phyloP scores from a whole-genome alignment of 2,113 vertebrate genomes.

The Australoheros scitulus region DNA sequence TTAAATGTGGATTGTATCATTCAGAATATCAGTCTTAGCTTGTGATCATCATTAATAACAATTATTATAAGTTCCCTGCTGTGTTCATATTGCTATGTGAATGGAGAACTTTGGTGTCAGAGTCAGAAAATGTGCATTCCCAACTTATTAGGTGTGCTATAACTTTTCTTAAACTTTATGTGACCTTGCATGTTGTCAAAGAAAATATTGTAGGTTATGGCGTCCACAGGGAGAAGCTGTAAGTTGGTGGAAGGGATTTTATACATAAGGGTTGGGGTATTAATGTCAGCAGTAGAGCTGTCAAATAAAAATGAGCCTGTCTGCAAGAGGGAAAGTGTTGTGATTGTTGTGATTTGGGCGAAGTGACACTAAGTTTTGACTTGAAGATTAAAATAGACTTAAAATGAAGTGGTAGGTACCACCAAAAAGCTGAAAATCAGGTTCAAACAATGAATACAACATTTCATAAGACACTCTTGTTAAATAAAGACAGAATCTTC shows the following conservation, averaged over 20 bases:
- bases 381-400: not conserved
- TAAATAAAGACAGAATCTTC: not conserved
- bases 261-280: not conserved
- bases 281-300: slow-evolving; percentile 3
- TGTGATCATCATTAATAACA: not conserved
- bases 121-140: not conserved
- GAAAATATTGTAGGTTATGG: not conserved
- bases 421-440: not conserved
- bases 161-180: not conserved
- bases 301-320: not conserved
- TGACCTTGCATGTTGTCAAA: not conserved
- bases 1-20: not conserved
- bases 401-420: not conserved
- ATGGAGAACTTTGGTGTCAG: not conserved
- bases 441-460: not conserved
- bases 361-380: not conserved
- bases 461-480: not conserved
- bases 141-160: not conserved
- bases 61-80: not conserved
- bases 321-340: not conserved
- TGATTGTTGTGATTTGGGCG: not conserved
- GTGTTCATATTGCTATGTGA: not conserved
- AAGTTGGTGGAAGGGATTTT: not conserved
- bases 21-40: slow-evolving; percentile 3
- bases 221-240: not conserved